Base-by-base conservation (phyloP, 2,113 vertebrate species). In the Stigmatopora nigra region DNA sequence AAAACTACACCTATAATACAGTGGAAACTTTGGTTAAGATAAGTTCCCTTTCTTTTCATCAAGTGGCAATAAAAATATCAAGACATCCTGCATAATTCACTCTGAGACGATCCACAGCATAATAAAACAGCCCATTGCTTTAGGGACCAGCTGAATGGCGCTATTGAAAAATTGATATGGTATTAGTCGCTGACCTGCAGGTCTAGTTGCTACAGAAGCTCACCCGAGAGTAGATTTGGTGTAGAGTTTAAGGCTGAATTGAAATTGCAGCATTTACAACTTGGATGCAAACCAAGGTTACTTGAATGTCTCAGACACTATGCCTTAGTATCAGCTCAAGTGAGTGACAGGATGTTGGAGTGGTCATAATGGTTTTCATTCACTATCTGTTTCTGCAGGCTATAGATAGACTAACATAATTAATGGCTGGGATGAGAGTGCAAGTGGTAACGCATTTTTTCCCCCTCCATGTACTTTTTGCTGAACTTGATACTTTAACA, bases 331-430 rank as follows among this genome's bases (percentile, higher is more conserved):
- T 78, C 48, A 71, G 61, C 56, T 48, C 38, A 48, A 75, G 75
- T 83, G 69, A 68, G 56, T 81, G 70, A 68, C 74, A 80, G 73
- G 73, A 80, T 68, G 68, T 71, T 70, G 73, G 64, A 78, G 78
- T 80, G 71, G 75, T 84, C 81, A 84, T 84, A 88, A 85, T 78
- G 85, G 87, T 84, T 82, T 85, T 79, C 82, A 83, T 82, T 78
- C 82, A 62, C 75, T 86, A 79, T 87, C 82, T 82, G 61, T 81
- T 86, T 73, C 88, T 90, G 88, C 68, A 79, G 82, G 81, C 72
- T 75, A 73, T 46, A 88, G 87, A 90, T 86, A 86, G 80, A 65
- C 69, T 11, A 6, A 35, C 69, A 71, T 83, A 87, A 90, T 89
- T 89, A 90, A 88, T 82, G 82, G 63, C 78, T 69, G 67, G 84